Evolutionary conservation across 2,888 invertebrate genomes (phyloP), one percentile per base, ranked within the genome.

Genomic region (Sepiola atlantica): DNA sequence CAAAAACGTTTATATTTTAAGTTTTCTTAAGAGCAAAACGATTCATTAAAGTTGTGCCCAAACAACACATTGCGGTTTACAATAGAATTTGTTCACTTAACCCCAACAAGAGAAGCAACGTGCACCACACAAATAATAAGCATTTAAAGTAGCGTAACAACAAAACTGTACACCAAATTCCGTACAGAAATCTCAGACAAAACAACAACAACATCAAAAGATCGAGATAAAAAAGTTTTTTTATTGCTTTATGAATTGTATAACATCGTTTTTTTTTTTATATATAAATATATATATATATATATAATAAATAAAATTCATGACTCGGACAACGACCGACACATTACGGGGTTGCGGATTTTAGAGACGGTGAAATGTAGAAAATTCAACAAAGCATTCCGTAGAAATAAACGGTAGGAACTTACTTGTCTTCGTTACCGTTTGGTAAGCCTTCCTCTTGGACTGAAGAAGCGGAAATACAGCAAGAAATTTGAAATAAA

Each of bases 381-480:
- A 77, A n/a, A 32, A 77, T 32, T 77, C n/a, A 77, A 77, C 77
- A 77, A 32, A 77, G 77, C 77, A 77, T 77, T 77, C 77, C 77
- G 21, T 77, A 77, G 77, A 77, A 77, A 77, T 77, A 77, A 77
- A 77, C n/a, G n/a, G 16, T 12, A 10, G 77, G n/a, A 77, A 77
- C 77, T 77, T 77, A 77, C 77, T 77, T 77, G 77, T 77, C 77
- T 77, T 77, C 77, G 18, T 77, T 77, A 77, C 77, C 77, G n/a
- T 77, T 77, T 77, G 77, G 77, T 77, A 77, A 77, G 14, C 77
- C 77, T 77, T 77, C 77, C 18, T 77, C 77, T 77, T 77, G 77
- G 77, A 77, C 77, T 77, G 77, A 77, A 77, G 77, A 77, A 77
- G n/a, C n/a, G 77, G 77, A 77, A 77, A 77, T 77, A 77, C n/a